Base-by-base conservation (phyloP, 2,888 invertebrate genomes). In the Geophilus truncorum region DNA sequence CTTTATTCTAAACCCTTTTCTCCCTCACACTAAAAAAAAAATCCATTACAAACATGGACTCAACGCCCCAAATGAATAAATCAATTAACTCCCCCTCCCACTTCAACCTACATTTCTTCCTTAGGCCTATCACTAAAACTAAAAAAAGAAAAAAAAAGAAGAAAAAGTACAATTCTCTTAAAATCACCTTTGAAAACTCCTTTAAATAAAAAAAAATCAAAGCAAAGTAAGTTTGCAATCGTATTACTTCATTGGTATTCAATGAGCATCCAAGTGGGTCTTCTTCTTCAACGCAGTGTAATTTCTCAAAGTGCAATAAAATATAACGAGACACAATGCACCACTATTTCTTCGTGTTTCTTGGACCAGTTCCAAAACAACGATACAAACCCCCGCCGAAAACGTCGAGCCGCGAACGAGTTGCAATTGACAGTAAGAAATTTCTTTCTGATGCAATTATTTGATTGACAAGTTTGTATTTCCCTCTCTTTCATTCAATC, bases 241-340 rank as follows among this genome's bases (percentile, higher is more conserved):
- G 70, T 70, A 28, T 70, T 51, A 51, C 51, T 51, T 70, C 70
- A 70, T 70, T 70, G 70, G 70, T 70, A 70, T 70, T 70, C 70
- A 70, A 70, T 70, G 70, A 70, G 70, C 70, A 70, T 70, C 70
- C 70, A 70, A 70, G 70, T 28, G 70, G 70, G 70, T 23, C 70
- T 70, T 70, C 70, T 51, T 51, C 51, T 18, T 40, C 21, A 18
- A 70, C n/a, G 12, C 70, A 70, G 70, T 70, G 70, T 70, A 70
- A 70, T 70, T 70, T 70, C 70, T 70, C 70, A 70, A 70, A 70
- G 70, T 70, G 70, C 70, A 70, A 70, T 70, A 70, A 70, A 70
- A 70, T 25, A 70, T 70, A 70, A 70, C 70, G 70, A 70, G 25
- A 70, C 70, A 70, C 70, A 70, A 70, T 70, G 70, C 70, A 28